Evolutionary conservation across 1,140 invertebrate species (phyloP).

Genomic region (Macrobrachium rosenbergii): DNA sequence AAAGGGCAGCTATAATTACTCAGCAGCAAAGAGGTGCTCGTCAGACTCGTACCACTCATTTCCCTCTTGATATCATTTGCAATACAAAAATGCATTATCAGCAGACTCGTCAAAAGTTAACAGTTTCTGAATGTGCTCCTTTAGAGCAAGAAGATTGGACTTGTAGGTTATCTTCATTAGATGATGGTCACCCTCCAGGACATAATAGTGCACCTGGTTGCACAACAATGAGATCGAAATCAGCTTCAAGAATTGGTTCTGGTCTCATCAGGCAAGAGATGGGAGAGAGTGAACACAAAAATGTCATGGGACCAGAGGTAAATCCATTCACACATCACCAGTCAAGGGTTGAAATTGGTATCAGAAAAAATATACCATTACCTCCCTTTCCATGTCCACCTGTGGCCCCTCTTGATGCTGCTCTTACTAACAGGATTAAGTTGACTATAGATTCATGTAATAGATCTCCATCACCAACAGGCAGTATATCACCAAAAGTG

Average conservation of each 20-base stretch:
- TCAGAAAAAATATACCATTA: not conserved
- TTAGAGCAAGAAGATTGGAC: not conserved
- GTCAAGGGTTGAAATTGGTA: not conserved
- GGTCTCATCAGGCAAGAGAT: not conserved
- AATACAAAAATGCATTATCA: conserved; percentile 31
- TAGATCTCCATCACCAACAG: not conserved
- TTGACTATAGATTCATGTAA: conserved; percentile 37
- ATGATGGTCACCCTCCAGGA: conserved; percentile 22
- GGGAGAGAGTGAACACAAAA: not conserved
- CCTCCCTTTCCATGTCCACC: not conserved
- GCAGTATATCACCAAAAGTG: not conserved
- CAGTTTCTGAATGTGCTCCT: not conserved
- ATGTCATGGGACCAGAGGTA: not conserved
- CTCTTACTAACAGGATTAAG: conserved; percentile 39
- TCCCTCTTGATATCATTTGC: conserved; percentile 52
- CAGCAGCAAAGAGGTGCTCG: conserved; percentile 6
- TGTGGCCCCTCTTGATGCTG: conserved; percentile 34
- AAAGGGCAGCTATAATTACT: conserved; percentile 30
- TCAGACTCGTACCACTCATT: conserved; percentile 26
- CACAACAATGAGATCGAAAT: conserved; percentile 34
- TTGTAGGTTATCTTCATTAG: conserved; percentile 31
- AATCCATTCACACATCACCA: not conserved
- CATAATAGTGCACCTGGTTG: not conserved
- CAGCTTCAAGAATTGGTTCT: conserved; percentile 27
- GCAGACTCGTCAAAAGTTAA: not conserved